Evolutionary conservation across 2,888 invertebrate genomes (phyloP).

Genomic region (Blomia tropicalis): DNA sequence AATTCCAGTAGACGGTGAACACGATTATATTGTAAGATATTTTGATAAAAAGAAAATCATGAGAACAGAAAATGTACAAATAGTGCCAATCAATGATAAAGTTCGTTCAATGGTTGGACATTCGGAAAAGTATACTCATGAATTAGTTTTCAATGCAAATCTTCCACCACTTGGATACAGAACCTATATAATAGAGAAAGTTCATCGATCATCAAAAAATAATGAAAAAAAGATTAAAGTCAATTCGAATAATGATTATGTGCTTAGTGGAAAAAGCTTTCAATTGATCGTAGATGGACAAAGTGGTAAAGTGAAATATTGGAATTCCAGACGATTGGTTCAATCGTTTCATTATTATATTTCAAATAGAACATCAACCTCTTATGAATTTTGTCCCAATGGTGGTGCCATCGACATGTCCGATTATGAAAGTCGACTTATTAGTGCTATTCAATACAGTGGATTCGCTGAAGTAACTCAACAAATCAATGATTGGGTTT

Average conservation of each 20-base stretch:
- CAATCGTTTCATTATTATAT: not conserved
- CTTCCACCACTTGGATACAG: not conserved
- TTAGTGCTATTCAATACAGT: not conserved
- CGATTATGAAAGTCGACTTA: not conserved
- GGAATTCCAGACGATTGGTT: not conserved
- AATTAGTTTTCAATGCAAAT: constrained; percentile 5
- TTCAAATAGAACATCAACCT: not conserved
- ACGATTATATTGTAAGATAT: not conserved
- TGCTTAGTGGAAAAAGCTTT: not conserved
- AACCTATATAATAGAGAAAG: not conserved
- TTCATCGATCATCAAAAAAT: not conserved
- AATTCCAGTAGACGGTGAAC: not conserved
- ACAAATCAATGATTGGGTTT: constrained; percentile 44
- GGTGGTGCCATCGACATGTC: not conserved
- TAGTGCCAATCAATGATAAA: not conserved
- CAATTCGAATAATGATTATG: not conserved
- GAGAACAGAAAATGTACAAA: not conserved
- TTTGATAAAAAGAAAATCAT: no score
- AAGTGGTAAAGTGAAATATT: not conserved
- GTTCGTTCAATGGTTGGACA: not conserved
- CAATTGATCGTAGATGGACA: not conserved
- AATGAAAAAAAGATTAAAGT: not conserved
- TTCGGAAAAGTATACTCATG: not conserved
- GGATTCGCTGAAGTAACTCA: constrained; percentile 1
- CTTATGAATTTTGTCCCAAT: constrained; percentile 8